Base-by-base conservation (phyloP, 2,797 vertebrate genomes). In the Schizothorax lantsangensis region DNA sequence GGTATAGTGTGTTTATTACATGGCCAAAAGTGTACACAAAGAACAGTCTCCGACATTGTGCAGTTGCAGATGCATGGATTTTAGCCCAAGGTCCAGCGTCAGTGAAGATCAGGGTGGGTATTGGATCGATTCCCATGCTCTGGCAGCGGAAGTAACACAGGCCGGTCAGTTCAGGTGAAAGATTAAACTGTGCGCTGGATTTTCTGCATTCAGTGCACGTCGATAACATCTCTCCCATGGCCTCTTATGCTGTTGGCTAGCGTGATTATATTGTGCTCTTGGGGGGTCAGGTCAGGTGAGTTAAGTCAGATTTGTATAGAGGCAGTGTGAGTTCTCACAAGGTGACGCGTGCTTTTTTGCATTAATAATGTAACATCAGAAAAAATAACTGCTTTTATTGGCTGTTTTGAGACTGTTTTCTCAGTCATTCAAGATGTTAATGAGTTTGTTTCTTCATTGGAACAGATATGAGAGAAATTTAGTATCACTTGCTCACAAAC, bases 101-200 rank as follows among this genome's bases (percentile, higher is more conserved):
- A 40, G 10, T 49, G 57, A 78, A 49, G 19, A 88, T 84, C 69
- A 84, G 57, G 30, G n/a, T 79, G 17, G 40, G 73, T 79, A 71
- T 62, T 79, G 81, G 49, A 79, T 83, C 36, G 68, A 79, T 68
- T 81, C 49, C 33, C 11, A 49, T 23, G 52, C 52, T 54, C 12
- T 85, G 49, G 38, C 33, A 3, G 26, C 2, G 9, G 15, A 21
- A 75, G 80, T 52, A 81, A 40, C 69, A 81, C 17, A 38, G 45
- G 21, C 21, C 14, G 54, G 59, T 82, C 83, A 77, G 82, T 85
- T 81, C 47, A 84, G 79, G 84, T 85, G 79, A 88, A 79, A 85
- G 72, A 82, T 79, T 77, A 77, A 87, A 81, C 38, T 23, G 21
- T 75, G 33, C 47, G 11, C 69, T 74, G 54, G 47, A 86, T 81